A percentile compares a stretch with the other conserved stretches of the same genome.
These are phyloP conservation scores for Microcebus tavaratra DNA, from an alignment of 2,113 vertebrate genomes.

Conservation along the genomic window DNA sequence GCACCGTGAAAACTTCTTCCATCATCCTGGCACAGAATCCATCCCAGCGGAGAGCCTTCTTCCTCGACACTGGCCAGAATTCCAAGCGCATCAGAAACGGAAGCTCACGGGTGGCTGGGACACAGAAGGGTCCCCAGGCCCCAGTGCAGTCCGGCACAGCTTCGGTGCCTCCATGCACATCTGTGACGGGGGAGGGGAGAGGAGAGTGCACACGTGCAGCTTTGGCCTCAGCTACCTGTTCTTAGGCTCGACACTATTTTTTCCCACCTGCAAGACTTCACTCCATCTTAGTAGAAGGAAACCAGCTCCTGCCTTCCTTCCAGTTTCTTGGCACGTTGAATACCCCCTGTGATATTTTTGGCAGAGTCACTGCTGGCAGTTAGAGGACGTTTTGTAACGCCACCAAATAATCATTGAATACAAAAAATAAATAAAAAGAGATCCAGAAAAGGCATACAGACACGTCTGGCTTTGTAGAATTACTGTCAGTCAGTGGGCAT, in stretches of 20 bases:
- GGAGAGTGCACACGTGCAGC: neutral
- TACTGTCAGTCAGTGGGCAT: slow-evolving; percentile 71
- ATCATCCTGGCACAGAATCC: neutral
- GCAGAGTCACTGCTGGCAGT: slow-evolving; percentile 37
- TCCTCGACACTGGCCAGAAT: neutral
- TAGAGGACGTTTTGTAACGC: slow-evolving; percentile 56
- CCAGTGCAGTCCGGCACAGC: neutral
- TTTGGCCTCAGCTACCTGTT: neutral
- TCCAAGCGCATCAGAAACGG: neutral
- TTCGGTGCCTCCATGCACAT: neutral
- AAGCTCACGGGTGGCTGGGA: neutral
- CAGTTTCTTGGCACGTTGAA: slow-evolving; percentile 42
- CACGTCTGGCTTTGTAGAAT: slow-evolving; percentile 58
- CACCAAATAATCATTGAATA: slow-evolving; percentile 54
- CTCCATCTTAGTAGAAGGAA: slow-evolving; percentile 16
- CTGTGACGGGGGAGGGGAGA: neutral
- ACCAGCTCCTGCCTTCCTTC: neutral
- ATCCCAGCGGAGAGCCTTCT: neutral
- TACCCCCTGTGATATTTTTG: slow-evolving; percentile 59
- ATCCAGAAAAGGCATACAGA: slow-evolving; percentile 58
- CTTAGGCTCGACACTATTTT: neutral
- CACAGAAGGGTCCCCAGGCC: neutral
- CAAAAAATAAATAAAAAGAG: slow-evolving; percentile 58
- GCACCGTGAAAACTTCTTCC: neutral
- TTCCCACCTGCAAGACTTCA: neutral